Percentiles rank a stretch among this genome's conserved stretches.
These are phyloP conservation scores for Probosciger aterrimus DNA, from an alignment of 2,113 vertebrate genomes.

Conservation along the genomic window DNA sequence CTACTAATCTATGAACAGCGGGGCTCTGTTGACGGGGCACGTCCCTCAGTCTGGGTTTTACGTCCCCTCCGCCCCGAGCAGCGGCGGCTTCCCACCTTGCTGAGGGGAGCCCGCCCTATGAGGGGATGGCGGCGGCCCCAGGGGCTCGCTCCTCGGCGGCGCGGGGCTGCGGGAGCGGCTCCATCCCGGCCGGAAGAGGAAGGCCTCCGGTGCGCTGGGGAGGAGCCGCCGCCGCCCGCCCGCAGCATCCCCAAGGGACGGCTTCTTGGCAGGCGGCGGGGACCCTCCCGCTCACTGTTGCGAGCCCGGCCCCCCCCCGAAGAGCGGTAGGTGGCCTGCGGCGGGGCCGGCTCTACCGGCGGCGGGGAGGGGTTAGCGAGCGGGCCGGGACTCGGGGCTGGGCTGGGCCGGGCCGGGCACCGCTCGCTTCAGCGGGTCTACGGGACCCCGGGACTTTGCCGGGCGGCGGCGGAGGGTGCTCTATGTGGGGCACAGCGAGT, in stretches of 20 bases:
- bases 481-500: background rate
- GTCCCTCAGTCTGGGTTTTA: no score
- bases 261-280: background rate
- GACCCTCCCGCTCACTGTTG: background rate
- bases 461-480: background rate
- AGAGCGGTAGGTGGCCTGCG: background rate
- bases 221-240: background rate
- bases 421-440: background rate
- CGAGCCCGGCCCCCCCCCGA: background rate
- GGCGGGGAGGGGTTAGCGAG: no score
- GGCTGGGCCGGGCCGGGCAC: background rate
- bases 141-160: no score
- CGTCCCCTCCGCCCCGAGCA: no score
- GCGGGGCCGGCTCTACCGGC: background rate
- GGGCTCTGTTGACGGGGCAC: background rate
- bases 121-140: background rate
- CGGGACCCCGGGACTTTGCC: background rate
- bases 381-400: background rate
- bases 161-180: background rate
- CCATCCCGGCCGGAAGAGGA: constrained; percentile 34
- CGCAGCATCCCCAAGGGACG: background rate
- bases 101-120: background rate
- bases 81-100: background rate
- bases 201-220: background rate
- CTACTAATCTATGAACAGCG: accelerated